A percentile compares a stretch with the other conserved stretches of the same genome.
Evolutionary conservation across 2,888 invertebrate genomes (phyloP).

Genomic region (Phytoseiulus persimilis): DNA sequence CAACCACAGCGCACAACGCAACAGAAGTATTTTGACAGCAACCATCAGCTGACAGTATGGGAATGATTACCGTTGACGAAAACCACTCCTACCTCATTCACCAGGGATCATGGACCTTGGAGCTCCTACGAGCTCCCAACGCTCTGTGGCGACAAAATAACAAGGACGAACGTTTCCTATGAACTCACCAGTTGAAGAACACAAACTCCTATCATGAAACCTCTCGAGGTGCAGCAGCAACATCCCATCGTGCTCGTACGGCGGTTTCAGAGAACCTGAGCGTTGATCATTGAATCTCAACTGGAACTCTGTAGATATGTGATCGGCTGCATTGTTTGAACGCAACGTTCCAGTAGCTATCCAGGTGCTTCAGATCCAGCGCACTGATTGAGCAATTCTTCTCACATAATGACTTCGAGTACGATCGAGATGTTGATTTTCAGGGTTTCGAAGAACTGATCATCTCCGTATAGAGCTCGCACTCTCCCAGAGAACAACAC

Average conservation of each 20-base stretch:
- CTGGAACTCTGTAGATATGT: background rate
- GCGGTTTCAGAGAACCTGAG: background rate
- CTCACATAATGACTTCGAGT: background rate
- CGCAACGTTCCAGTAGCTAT: background rate
- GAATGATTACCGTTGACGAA: too few relatives aligned
- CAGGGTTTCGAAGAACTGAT: background rate
- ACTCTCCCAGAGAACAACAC: background rate
- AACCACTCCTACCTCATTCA: too few relatives aligned
- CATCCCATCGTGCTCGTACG: background rate
- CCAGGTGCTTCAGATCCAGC: background rate
- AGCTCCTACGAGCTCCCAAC: too few relatives aligned
- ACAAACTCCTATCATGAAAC: constrained; percentile 36
- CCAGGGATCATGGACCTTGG: too few relatives aligned
- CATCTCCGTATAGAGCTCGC: background rate
- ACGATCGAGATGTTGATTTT: background rate
- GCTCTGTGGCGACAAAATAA: too few relatives aligned
- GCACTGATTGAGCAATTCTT: background rate
- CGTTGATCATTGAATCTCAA: background rate
- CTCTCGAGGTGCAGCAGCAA: constrained; percentile 32
- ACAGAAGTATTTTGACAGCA: too few relatives aligned
- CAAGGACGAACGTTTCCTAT: background rate
- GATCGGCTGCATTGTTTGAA: background rate
- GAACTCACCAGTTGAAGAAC: constrained; percentile 28
- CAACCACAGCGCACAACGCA: too few relatives aligned
- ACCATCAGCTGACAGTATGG: too few relatives aligned